These are phyloP conservation scores for Dastarcus helophoroides DNA, from an alignment of 2,888 invertebrate species.

Conservation along the genomic window DNA sequence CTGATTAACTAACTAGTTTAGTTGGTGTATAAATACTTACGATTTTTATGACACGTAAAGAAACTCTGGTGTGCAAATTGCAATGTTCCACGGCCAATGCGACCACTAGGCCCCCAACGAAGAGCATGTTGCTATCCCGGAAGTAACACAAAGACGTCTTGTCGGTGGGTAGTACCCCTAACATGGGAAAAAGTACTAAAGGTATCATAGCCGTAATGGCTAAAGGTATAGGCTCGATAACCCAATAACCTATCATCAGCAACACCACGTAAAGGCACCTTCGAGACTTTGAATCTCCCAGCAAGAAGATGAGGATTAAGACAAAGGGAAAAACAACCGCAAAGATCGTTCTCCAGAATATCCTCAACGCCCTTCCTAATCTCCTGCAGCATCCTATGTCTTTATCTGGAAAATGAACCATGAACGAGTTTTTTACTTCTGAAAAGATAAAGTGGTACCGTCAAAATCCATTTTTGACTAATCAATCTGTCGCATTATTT, in stretches of 20 bases:
- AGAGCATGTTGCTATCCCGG: constrained; percentile 66
- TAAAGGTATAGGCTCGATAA: constrained; percentile 7
- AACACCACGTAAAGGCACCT: constrained; percentile 7
- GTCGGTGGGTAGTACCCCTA: constrained; percentile 5
- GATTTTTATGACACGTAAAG: constrained; percentile 56
- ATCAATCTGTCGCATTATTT: too few species aligned
- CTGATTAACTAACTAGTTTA: neutral
- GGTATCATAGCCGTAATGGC: constrained; percentile 7
- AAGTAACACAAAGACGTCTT: constrained; percentile 57
- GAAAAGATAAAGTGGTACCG: too few species aligned
- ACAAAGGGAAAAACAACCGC: constrained; percentile 5
- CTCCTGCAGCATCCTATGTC: too few species aligned
- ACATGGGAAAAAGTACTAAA: constrained; percentile 5
- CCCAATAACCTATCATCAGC: constrained; percentile 8
- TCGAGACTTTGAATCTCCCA: neutral
- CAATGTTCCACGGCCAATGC: constrained; percentile 77
- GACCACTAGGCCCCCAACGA: constrained; percentile 72
- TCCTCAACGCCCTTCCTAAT: constrained; percentile 5
- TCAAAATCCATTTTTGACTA: too few species aligned
- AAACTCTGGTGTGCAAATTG: constrained; percentile 70
- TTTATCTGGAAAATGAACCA: too few species aligned
- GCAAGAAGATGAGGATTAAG: constrained; percentile 5
- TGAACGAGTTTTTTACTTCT: too few species aligned
- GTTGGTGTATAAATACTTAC: constrained; percentile 3
- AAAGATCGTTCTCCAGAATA: constrained; percentile 8